These are phyloP conservation scores for Nomada fucata DNA, from an alignment of 2,888 invertebrate species.

Conservation along the genomic window DNA sequence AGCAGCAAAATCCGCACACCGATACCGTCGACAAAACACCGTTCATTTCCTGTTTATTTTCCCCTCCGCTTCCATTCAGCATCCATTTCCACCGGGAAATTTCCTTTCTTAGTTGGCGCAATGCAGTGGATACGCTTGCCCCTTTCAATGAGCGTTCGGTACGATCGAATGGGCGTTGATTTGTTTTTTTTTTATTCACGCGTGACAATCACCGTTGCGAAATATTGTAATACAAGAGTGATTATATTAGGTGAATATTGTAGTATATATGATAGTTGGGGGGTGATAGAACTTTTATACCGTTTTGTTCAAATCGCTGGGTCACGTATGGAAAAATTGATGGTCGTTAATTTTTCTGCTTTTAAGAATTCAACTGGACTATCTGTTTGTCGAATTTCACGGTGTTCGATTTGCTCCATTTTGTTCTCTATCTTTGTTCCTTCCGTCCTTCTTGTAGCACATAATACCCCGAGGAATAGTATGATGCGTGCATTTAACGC, in stretches of 20 bases:
- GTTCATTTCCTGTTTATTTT: neutral
- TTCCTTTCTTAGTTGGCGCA: neutral
- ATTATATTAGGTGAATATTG: no score
- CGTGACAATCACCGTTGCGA: no score
- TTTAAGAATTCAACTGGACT: no score
- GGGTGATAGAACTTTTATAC: no score
- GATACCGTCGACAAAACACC: neutral
- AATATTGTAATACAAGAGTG: no score
- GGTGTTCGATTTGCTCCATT: neutral
- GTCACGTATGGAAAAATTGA: no score
- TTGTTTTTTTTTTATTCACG: no score
- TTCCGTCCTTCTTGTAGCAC: neutral
- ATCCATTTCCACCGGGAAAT: neutral
- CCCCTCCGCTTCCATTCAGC: neutral
- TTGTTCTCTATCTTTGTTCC: neutral
- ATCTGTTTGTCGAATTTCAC: neutral
- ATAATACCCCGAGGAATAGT: conserved; percentile 15
- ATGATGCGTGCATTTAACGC: conserved; percentile 46
- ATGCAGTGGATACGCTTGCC: neutral
- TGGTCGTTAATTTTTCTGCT: no score
- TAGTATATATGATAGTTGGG: no score
- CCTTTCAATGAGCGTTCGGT: no score
- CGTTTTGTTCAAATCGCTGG: no score
- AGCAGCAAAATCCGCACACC: neutral
- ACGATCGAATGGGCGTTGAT: no score